A percentile compares a stretch with the other conserved stretches of the same genome.
phyloP scores from a whole-genome alignment of 2,888 invertebrate species.

The Oscheius sp. region DNA sequence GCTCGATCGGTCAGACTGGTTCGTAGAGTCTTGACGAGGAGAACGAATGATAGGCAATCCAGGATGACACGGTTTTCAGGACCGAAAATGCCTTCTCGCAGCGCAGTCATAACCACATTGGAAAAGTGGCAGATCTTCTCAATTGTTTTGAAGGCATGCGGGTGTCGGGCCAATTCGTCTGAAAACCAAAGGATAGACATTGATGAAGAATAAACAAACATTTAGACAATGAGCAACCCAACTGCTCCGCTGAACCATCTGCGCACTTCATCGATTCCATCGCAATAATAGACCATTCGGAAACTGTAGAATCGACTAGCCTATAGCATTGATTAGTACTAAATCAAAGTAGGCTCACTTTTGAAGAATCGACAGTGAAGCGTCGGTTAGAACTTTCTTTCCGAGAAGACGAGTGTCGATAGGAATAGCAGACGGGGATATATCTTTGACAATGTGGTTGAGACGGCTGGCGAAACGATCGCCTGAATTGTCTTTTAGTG shows the following conservation, averaged over 20 bases:
- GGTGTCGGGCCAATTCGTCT: slow-evolving; percentile 52
- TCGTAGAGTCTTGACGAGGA: slow-evolving; percentile 45
- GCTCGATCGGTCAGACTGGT: slow-evolving; percentile 43
- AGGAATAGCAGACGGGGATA: slow-evolving; percentile 6
- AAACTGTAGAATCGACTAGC: slow-evolving; percentile 36
- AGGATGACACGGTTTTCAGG: background rate
- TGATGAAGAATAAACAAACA: slow-evolving; percentile 36
- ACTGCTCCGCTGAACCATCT: slow-evolving; percentile 45
- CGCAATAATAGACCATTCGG: slow-evolving; percentile 47
- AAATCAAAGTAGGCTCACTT: background rate
- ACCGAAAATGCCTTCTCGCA: slow-evolving; percentile 10
- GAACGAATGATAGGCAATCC: slow-evolving; percentile 39
- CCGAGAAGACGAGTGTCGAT: slow-evolving; percentile 18
- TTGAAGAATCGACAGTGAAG: background rate
- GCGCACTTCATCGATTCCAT: slow-evolving; percentile 28
- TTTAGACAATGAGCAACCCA: slow-evolving; percentile 48
- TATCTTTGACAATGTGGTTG: background rate
- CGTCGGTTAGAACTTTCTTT: background rate
- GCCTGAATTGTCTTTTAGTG: slow-evolving; percentile 5
- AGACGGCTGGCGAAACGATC: background rate
- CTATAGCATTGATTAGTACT: slow-evolving; percentile 2
- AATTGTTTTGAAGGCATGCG: slow-evolving; percentile 43
- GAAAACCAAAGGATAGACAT: slow-evolving; percentile 25
- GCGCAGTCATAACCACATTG: slow-evolving; percentile 30
- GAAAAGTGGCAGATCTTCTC: slow-evolving; percentile 40